A percentile compares a stretch with the other conserved stretches of the same genome.
Evolutionary conservation across 2,113 vertebrate genomes (phyloP).

Genomic region (Scolopax mira): DNA sequence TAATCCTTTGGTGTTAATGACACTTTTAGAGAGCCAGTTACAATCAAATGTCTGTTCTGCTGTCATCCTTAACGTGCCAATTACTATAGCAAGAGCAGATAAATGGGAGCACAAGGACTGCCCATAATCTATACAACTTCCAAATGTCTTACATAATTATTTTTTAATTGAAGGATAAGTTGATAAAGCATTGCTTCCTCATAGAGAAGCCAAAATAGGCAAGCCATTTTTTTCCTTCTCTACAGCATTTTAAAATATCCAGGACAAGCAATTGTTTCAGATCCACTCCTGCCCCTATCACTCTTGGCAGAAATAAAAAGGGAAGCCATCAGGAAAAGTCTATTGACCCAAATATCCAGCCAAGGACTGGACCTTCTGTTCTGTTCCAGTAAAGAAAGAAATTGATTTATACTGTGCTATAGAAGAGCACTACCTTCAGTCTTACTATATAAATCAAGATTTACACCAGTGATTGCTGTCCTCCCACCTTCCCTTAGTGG

Average conservation of each 20-base stretch:
- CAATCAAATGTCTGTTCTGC: background rate
- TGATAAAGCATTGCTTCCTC: background rate
- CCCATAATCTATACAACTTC: background rate
- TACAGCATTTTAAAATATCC: background rate
- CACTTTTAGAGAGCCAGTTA: background rate
- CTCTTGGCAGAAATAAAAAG: background rate
- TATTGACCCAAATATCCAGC: background rate
- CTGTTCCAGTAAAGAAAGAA: background rate
- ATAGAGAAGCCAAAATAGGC: background rate
- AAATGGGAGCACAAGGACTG: background rate
- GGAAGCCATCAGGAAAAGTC: background rate
- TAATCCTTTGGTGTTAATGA: background rate
- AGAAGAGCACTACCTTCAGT: background rate
- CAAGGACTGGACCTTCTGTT: background rate
- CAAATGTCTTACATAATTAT: background rate
- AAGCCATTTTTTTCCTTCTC: background rate
- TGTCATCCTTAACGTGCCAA: background rate
- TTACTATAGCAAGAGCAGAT: background rate
- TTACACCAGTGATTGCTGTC: background rate
- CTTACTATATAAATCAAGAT: background rate
- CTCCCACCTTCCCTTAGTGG: background rate
- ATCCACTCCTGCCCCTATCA: background rate
- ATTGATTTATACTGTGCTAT: background rate
- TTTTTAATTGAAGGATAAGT: background rate
- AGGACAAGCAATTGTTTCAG: background rate